phyloP scores from a whole-genome alignment of 2,797 vertebrate species.

The Myotis findleyi region DNA sequence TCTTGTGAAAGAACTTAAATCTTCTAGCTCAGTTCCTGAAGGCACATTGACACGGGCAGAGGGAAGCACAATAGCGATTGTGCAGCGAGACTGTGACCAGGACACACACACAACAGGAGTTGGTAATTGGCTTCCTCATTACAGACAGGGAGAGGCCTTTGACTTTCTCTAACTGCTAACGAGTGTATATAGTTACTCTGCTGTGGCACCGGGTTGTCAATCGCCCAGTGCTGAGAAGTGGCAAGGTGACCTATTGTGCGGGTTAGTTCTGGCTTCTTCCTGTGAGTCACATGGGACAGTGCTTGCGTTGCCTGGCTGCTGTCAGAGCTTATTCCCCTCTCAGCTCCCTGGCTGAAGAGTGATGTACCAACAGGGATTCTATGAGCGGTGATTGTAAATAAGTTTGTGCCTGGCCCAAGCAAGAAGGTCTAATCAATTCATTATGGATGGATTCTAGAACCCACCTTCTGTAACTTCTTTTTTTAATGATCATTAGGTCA shows the following conservation, averaged over 20 bases:
- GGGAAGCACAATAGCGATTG: conserved; percentile 27
- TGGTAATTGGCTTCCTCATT: not conserved
- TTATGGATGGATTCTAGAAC: not conserved
- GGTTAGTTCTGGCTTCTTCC: not conserved
- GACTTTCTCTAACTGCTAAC: not conserved
- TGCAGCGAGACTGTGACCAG: not conserved
- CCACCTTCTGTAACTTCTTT: not conserved
- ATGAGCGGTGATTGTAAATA: not conserved
- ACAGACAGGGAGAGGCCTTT: not conserved
- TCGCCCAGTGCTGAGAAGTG: not conserved
- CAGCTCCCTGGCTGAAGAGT: not conserved
- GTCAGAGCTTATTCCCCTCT: conserved; percentile 17
- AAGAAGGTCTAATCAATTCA: not conserved
- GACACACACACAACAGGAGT: not conserved
- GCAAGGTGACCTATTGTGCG: not conserved
- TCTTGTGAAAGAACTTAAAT: conserved; percentile 24
- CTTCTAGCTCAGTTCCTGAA: not conserved
- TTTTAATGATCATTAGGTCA: not conserved
- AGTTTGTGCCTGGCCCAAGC: not conserved
- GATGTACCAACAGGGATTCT: not conserved
- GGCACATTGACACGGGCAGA: not conserved
- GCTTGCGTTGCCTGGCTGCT: not conserved
- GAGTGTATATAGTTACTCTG: not conserved
- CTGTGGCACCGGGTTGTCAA: not conserved
- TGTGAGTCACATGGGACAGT: not conserved